Conservation (phyloP, 64 coral and sea anemone genomes). For the Cladopsammia gracilis region DNA sequence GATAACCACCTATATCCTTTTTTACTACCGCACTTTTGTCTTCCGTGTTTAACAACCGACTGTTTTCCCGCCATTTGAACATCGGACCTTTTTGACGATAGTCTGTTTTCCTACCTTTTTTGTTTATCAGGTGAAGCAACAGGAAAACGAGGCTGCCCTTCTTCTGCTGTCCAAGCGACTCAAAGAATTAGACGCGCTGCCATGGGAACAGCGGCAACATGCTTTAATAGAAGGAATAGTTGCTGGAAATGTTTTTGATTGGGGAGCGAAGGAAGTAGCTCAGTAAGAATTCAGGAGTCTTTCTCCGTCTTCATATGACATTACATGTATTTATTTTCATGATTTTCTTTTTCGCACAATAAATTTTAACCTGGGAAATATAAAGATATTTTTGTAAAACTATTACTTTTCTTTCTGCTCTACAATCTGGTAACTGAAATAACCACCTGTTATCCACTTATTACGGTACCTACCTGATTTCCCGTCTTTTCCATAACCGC, state of each 20-base stretch:
- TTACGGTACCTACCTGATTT: too few relatives aligned
- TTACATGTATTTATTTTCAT: neutral
- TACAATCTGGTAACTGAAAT: too few relatives aligned
- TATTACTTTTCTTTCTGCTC: too few relatives aligned
- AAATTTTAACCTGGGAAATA: too few relatives aligned
- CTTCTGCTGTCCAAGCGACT: slow-evolving; percentile 75
- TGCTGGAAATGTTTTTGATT: slow-evolving; percentile 98
- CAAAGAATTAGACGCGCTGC: slow-evolving; percentile 62
- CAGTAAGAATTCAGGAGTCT: slow-evolving; percentile 49
- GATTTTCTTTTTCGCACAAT: too few relatives aligned
- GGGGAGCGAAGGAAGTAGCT: slow-evolving; percentile 96
- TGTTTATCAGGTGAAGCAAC: slow-evolving; percentile 82
- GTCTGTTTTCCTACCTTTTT: neutral
- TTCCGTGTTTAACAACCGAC: too few relatives aligned
- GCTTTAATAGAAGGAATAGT: slow-evolving; percentile 87
- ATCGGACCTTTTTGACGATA: neutral
- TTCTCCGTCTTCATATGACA: neutral
- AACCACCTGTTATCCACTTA: too few relatives aligned
- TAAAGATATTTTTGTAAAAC: too few relatives aligned
- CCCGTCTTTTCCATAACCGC: too few relatives aligned
- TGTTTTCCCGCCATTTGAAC: neutral
- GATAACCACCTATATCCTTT: neutral
- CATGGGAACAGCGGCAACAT: slow-evolving; percentile 67
- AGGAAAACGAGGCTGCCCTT: slow-evolving; percentile 96
- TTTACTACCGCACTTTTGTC: too few relatives aligned